phyloP scores from a whole-genome alignment of 2,888 invertebrate species.

The Tanytarsus gracilentus region DNA sequence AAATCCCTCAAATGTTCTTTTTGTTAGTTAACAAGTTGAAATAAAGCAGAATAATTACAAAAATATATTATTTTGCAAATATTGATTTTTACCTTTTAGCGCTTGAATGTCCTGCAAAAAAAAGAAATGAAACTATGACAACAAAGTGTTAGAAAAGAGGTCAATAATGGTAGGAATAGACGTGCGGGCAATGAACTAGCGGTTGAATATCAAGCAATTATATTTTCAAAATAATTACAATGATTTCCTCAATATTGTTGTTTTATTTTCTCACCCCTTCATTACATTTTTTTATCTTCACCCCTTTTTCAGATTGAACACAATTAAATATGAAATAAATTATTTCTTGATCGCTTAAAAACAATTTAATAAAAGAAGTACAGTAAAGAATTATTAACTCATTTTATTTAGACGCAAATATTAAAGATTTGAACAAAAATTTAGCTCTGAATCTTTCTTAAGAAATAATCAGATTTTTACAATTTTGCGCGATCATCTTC shows the following conservation, averaged over 20 bases:
- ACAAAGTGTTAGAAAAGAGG: slow-evolving; percentile 10
- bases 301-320: neutral
- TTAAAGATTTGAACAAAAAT: no score
- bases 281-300: neutral
- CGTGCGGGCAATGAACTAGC: slow-evolving; percentile 21
- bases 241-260: slow-evolving; percentile 5
- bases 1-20: no score
- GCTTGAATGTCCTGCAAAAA: slow-evolving; percentile 5
- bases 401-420: no score
- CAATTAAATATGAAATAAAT: no score
- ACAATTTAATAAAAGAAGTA: neutral
- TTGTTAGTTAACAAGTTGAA: no score
- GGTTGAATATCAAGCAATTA: neutral
- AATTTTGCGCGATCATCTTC: slow-evolving; percentile 7
- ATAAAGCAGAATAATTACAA: no score
- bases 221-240: slow-evolving; percentile 6
- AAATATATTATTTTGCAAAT: no score
- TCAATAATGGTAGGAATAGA: slow-evolving; percentile 3
- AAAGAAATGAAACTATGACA: slow-evolving; percentile 12
- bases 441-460: no score
- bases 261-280: neutral
- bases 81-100: no score
- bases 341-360: neutral
- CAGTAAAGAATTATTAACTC: no score
- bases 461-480: neutral